phyloP scores from a whole-genome alignment of 2,888 invertebrate genomes.

The Eristalis tenax region DNA sequence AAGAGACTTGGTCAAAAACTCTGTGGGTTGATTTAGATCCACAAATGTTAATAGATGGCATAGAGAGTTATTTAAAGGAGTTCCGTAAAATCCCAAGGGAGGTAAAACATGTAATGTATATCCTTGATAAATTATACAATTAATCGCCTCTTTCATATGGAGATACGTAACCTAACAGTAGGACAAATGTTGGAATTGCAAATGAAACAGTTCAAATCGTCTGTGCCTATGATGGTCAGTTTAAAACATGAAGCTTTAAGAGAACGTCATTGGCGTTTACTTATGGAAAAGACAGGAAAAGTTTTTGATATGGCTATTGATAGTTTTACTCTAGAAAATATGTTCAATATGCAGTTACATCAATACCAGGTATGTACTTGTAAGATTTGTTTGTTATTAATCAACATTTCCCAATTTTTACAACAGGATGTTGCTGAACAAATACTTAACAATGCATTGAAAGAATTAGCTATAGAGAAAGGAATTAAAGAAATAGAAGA shows the following conservation, averaged over 20 bases:
- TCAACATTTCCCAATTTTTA: neutral
- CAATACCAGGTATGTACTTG: conserved; percentile 85
- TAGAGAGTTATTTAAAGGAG: conserved; percentile 91
- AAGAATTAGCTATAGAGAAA: conserved; percentile 95
- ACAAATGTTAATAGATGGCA: conserved; percentile 91
- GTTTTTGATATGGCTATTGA: conserved; percentile 94
- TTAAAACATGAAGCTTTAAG: conserved; percentile 95
- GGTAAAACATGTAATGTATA: conserved; percentile 79
- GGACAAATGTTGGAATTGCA: conserved; percentile 88
- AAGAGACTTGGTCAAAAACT: conserved; percentile 92
- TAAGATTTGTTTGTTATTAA: conserved; percentile 6
- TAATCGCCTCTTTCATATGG: neutral
- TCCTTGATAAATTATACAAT: too few relatives aligned
- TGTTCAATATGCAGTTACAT: conserved; percentile 96
- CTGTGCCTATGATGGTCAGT: conserved; percentile 94
- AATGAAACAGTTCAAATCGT: conserved; percentile 93
- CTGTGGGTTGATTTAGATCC: conserved; percentile 94
- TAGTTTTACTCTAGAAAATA: conserved; percentile 94
- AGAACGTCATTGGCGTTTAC: conserved; percentile 93
- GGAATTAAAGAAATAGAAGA: conserved; percentile 92
- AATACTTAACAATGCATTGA: conserved; percentile 93
- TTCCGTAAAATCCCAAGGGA: conserved; percentile 88
- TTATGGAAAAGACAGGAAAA: conserved; percentile 92
- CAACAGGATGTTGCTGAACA: conserved; percentile 88
- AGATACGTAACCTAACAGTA: conserved; percentile 82